A percentile compares a stretch with the other conserved stretches of the same genome.
phyloP scores from a whole-genome alignment of 1,140 invertebrate genomes.

The Physella acuta region DNA sequence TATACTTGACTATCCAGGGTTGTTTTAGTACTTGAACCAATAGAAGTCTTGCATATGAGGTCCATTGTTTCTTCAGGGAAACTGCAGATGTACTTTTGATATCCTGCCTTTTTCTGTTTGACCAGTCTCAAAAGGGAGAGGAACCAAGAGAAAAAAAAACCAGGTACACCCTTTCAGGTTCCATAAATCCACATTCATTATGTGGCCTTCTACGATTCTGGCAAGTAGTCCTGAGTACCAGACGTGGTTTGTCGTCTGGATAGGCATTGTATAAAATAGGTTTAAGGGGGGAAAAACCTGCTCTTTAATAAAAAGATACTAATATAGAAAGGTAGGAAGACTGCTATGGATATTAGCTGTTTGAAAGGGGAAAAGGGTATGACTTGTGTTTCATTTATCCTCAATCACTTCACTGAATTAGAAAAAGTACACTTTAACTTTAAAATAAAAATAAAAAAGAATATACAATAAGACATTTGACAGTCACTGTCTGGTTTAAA shows the following conservation, averaged over 20 bases:
- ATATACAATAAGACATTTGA: background rate
- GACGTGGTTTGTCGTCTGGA: slow-evolving; percentile 83
- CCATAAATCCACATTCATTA: slow-evolving; percentile 92
- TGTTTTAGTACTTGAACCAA: slow-evolving; percentile 73
- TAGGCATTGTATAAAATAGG: no score
- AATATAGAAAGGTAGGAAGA: no score
- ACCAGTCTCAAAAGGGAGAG: slow-evolving; percentile 85
- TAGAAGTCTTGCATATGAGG: slow-evolving; percentile 75
- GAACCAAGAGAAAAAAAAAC: slow-evolving; percentile 86
- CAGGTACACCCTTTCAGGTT: slow-evolving; percentile 87
- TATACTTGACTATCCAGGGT: slow-evolving; percentile 69
- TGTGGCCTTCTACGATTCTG: slow-evolving; percentile 86
- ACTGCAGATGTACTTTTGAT: slow-evolving; percentile 73
- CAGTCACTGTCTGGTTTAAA: slow-evolving; percentile 58
- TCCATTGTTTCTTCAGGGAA: slow-evolving; percentile 79
- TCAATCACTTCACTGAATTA: no score
- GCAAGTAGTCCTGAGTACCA: slow-evolving; percentile 92
- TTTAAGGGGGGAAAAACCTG: no score
- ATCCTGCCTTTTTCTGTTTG: slow-evolving; percentile 86
- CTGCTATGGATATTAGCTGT: no score
- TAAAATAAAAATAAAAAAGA: background rate
- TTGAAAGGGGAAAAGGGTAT: no score
- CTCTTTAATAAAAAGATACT: no score
- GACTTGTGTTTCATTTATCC: no score
- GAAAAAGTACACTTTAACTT: no score